A percentile compares a stretch with the other conserved stretches of the same genome.
Conservation (phyloP, 2,797 vertebrate genomes). For the Parauchenoglanis ngamensis region DNA sequence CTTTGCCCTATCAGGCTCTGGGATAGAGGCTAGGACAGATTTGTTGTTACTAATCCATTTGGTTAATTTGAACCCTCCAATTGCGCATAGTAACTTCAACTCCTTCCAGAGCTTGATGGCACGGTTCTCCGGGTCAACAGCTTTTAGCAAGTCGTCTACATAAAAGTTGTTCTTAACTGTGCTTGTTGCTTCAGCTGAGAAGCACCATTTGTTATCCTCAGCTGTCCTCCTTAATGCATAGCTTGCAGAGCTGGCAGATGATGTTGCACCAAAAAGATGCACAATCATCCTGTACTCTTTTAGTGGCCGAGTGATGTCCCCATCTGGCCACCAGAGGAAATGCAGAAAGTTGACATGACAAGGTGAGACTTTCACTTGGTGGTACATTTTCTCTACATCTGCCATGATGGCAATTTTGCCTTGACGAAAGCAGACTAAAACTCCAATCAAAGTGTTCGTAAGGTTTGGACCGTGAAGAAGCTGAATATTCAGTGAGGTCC, state of each 20-base stretch:
- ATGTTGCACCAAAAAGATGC: too few relatives aligned
- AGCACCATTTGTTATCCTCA: neutral
- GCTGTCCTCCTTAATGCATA: neutral
- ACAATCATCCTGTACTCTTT: neutral
- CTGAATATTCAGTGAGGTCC: neutral
- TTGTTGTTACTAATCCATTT: neutral
- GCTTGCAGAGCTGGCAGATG: neutral
- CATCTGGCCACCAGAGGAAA: neutral
- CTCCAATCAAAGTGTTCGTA: neutral
- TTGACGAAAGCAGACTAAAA: neutral
- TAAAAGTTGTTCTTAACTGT: neutral
- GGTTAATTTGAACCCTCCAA: too few relatives aligned
- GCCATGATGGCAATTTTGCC: neutral
- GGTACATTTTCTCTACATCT: neutral
- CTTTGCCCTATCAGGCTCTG: slow-evolving; percentile 14
- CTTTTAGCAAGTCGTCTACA: neutral
- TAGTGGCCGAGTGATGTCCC: neutral
- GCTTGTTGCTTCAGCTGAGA: neutral
- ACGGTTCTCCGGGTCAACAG: too few relatives aligned
- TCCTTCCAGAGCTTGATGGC: too few relatives aligned
- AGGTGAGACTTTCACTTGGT: neutral
- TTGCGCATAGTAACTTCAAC: too few relatives aligned
- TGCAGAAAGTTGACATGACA: neutral
- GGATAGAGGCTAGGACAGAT: neutral
- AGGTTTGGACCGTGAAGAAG: neutral